Base-by-base conservation (phyloP, 2,888 invertebrate species). In the Nephrotoma guestfalica region DNA sequence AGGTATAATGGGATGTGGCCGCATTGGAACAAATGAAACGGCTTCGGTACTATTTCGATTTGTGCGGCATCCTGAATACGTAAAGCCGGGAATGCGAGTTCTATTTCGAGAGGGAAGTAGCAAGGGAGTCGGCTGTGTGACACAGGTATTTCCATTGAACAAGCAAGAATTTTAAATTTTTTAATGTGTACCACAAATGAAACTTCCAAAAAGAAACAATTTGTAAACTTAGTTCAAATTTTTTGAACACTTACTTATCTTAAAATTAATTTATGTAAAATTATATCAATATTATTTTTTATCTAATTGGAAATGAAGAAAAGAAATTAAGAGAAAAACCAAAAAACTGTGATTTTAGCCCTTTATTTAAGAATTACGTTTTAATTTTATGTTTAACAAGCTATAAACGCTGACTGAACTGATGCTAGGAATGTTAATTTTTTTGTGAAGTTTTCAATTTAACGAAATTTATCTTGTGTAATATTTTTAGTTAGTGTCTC, bases 11-110 rank as follows among this genome's bases (percentile, higher is more conserved):
- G 93, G 93, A 11, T 90, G 90, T 41, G 91, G 90, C 43, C 90
- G 90, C 87, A 89, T 94, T 0, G 91, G 96, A 51, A 97, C 97
- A 0, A 97, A 98, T 88, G 96, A 97, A 89, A 94, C 94, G 6
- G 97, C 97, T 0, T 95, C 96, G 0, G 97, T 98, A 0, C 92
- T 97, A 89, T 98, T 99, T 92, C 94, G 96, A 87, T 98, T 99
- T 91, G 94, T 96, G 87, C 94, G 96, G 85, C 96, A 97, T 90
- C 98, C 98, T 0, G 99, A 99, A 91, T 97, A 96, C 91, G 94
- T 99, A 11, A 91, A 95, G 88, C 86, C 93, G 0, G 95, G 97
- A 87, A 93, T 97, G 93, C 92, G 97, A 86, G 92, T 98, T 42
- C 92, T 98, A 71, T 96, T 98, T 90, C 93, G 97, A 86, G 97